Conservation (phyloP, 2,113 vertebrate species). For the Salvelinus sp. region DNA sequence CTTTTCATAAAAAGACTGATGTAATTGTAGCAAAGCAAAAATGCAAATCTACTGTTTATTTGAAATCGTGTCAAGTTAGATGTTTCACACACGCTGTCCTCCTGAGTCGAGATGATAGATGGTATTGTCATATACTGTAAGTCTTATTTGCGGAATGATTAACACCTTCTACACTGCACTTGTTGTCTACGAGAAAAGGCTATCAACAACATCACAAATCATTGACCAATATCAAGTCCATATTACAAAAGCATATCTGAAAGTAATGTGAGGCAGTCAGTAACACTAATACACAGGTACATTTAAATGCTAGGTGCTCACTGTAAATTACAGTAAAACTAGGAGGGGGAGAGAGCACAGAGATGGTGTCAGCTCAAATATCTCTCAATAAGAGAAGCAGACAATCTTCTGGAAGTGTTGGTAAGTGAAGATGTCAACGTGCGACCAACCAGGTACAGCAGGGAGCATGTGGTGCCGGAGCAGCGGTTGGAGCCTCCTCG, state of each 20-base stretch:
- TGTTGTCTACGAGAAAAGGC: too few species aligned
- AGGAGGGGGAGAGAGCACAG: not conserved
- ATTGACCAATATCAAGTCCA: not conserved
- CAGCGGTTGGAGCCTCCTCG: slow-evolving; percentile 38
- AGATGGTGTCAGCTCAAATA: slow-evolving; percentile 13
- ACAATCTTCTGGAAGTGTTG: not conserved
- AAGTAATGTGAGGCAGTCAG: too few species aligned
- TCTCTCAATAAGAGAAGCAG: slow-evolving; percentile 13
- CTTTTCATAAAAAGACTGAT: not conserved
- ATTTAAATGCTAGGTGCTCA: too few species aligned
- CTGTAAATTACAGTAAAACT: not conserved
- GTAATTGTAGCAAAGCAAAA: not conserved
- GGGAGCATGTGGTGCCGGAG: slow-evolving; percentile 10
- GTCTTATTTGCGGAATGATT: too few species aligned
- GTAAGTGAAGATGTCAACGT: not conserved
- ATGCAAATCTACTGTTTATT: not conserved
- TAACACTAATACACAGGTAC: too few species aligned
- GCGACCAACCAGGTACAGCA: slow-evolving; percentile 21
- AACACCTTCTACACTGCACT: too few species aligned
- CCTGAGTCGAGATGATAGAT: too few species aligned
- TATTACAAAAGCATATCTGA: not conserved
- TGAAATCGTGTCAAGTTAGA: not conserved
- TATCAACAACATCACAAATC: not conserved
- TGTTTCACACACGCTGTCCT: not conserved
- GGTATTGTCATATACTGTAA: too few species aligned